Evolutionary conservation across 2,797 vertebrate genomes (phyloP).

Genomic region (Alosa sapidissima): DNA sequence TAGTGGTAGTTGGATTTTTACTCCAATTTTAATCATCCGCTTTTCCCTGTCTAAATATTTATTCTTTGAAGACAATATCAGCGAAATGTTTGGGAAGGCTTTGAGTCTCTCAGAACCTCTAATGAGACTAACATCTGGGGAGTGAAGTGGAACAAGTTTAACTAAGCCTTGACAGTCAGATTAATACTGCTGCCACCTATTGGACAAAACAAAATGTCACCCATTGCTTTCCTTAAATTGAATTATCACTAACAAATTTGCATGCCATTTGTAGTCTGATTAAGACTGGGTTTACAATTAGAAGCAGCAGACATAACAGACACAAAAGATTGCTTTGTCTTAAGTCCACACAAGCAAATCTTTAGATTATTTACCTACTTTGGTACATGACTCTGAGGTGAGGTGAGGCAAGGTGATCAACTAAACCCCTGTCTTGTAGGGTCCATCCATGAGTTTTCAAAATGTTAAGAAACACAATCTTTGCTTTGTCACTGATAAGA

Average conservation of each 20-base stretch:
- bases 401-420: neutral
- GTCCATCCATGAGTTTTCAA: no score
- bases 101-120: neutral
- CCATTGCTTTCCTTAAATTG: neutral
- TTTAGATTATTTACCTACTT: neutral
- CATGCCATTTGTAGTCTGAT: neutral
- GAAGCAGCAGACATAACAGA: neutral
- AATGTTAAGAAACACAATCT: no score
- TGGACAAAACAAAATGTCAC: neutral
- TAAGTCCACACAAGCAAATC: neutral
- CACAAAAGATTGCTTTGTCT: neutral
- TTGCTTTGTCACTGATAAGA: no score
- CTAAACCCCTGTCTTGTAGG: no score
- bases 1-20: neutral
- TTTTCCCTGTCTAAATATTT: neutral
- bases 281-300: neutral
- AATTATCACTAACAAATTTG: neutral
- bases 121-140: neutral
- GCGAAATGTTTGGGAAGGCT: neutral
- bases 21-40: no score
- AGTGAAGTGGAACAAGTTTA: neutral
- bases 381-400: neutral
- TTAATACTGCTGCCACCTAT: neutral
- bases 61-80: neutral
- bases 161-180: neutral